Evolutionary conservation across 2,888 invertebrate genomes (phyloP), one percentile per base, ranked within the genome.

Genomic region (Hypena proboscidalis): DNA sequence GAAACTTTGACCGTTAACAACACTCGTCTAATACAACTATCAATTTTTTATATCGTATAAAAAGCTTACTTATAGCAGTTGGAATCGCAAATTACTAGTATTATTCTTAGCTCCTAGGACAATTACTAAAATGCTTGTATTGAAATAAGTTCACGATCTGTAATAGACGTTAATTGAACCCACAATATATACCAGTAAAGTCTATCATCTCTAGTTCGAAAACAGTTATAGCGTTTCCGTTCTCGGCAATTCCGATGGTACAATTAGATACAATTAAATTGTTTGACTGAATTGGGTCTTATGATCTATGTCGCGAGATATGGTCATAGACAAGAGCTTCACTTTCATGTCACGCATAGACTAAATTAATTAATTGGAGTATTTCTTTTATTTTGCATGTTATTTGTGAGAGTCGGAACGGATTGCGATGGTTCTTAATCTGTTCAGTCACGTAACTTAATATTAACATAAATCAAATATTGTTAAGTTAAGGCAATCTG

Each of bases 241-340:
- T 70, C 53, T 52, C 47, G 55, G 54, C 53, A 49, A 64, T 58
- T 56, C 43, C 52, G 78, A 78, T 78, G 78, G 58, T 60, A 76
- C 59, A 77, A 65, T 74, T 77, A 69, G 78, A 79, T 78, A 74
- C 20, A 73, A 74, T 74, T 66, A 69, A 63, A 67, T 59, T 62
- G 60, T 60, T 60, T 55, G 20, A 46, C 42, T 32, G 40, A 57
- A 57, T 48, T 50, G 31, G 54, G 57, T 47, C 45, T 36, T 51
- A 45, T 57, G 48, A 58, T 66, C 40, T 55, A 44, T 58, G 55
- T 46, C 45, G 33, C 39, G 30, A 36, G 65, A 65, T 57, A 45
- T 34, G 5, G 17, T 26, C 41, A 55, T 56, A 45, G 43, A 34
- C 22, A 39, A 40, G 14, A 8, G 11, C 44, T 34, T 57, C 37